Base-by-base conservation (phyloP, 2,797 vertebrate genomes). In the Microctenopoma stevenorrisi region DNA sequence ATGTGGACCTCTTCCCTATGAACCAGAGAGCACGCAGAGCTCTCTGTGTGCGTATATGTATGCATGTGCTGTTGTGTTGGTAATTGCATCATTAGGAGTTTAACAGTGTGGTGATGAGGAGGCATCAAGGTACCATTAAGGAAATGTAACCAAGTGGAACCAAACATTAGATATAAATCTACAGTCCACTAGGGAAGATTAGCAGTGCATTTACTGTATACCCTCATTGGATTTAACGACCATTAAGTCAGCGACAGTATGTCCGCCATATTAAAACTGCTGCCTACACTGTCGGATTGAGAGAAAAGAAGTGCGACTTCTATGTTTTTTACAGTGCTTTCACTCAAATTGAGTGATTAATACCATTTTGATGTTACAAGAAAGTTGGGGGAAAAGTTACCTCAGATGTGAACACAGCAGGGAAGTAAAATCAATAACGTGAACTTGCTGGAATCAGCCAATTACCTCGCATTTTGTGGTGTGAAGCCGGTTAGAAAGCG, bases 71-170 rank as follows among this genome's bases (percentile, higher is more conserved):
- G 22, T 14, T 33, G 55, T 18, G 55, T 33, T 51, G 48, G 11
- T 62, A 54, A 63, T 40, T 62, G 28, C 28, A 4, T 10, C 51
- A 68, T 76, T 72, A 64, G 49, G 46, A 78, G 72, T 75, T 60
- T 38, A 38, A 48, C 22, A 4, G 44, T 59, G 74, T 11, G 38
- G 18, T 69, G 28, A 68, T 54, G 51, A 76, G 79, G 46, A 35
- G 43, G 40, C 69, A 71, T 78, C 68, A 64, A 76, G 67, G 77
- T 44, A 49, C 66, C 71, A 76, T 77, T 79, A 78, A 56, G 67
- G 53, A 72, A 69, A 69, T 38, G 53, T 57, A 71, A 74, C 68
- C 51, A 76, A 66, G 83, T 65, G 68, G 74, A 87, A 84, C 80
- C 60, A 56, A 78, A 77, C 52, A 74, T 70, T 74, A 79, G 57